Conservation (phyloP, 2,888 invertebrate species). For the Phengaris alcon region DNA sequence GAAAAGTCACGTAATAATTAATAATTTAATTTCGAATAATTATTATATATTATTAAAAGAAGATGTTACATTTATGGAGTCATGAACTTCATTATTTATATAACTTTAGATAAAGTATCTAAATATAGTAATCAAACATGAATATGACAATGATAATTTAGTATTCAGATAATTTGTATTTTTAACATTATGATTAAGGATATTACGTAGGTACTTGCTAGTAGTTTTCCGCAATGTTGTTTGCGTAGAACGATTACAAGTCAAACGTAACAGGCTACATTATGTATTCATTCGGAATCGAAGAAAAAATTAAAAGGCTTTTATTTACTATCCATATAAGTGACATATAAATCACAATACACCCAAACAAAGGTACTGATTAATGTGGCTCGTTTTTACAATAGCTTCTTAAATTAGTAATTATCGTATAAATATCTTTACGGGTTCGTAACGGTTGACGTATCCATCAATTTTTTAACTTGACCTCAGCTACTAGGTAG, state of each 20-base stretch:
- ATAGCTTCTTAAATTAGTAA: background rate
- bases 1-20: too few relatives aligned
- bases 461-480: background rate
- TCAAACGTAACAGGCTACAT: background rate
- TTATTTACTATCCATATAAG: background rate
- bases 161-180: too few relatives aligned
- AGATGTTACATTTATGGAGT: background rate
- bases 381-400: background rate
- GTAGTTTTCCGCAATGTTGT: too few relatives aligned
- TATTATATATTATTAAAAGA: too few relatives aligned
- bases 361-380: background rate
- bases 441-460: background rate
- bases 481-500: background rate
- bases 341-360: background rate
- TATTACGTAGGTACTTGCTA: too few relatives aligned
- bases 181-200: too few relatives aligned
- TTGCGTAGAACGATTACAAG: too few relatives aligned
- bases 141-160: constrained; percentile 6
- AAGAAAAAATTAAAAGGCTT: background rate
- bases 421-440: background rate
- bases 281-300: background rate
- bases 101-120: background rate
- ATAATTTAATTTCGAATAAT: too few relatives aligned
- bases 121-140: background rate
- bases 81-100: constrained; percentile 6